Conservation (phyloP, 2,113 vertebrate genomes). For the Burhinus oedicnemus region DNA sequence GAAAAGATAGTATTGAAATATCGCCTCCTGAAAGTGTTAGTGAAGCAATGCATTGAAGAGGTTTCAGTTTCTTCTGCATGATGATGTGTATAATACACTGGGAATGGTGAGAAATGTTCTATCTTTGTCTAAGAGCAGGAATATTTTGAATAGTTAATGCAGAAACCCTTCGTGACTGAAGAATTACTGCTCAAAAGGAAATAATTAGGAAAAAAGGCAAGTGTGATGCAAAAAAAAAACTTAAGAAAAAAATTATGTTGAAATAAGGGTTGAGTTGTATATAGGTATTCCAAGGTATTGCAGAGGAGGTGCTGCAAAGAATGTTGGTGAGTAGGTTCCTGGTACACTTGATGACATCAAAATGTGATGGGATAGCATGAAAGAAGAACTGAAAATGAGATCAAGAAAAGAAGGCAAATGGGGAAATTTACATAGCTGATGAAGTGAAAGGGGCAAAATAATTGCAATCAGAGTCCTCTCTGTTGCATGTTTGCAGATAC, state of each 20-base stretch:
- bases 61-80: not conserved
- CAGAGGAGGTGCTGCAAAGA: not conserved
- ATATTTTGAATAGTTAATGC: not conserved
- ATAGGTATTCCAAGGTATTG: not conserved
- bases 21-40: not conserved
- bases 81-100: not conserved
- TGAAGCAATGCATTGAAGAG: not conserved
- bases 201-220: not conserved
- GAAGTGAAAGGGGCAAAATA: not conserved
- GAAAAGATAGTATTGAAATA: not conserved
- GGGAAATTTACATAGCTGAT: not conserved
- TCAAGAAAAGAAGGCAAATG: not conserved
- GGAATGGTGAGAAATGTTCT: not conserved
- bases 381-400: not conserved
- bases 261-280: not conserved
- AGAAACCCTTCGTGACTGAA: not conserved
- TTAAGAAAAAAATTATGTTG: not conserved
- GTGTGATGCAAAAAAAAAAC: not conserved
- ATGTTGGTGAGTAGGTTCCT: not conserved
- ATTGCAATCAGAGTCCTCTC: fast-evolving
- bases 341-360: not conserved
- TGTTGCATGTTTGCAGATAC: not conserved
- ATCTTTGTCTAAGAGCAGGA: not conserved
- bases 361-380: not conserved
- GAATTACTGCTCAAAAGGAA: not conserved